Percentiles rank a stretch among this genome's conserved stretches.
These are phyloP conservation scores for Syngnathus acus DNA, from an alignment of 2,797 vertebrate genomes.

Conservation along the genomic window DNA sequence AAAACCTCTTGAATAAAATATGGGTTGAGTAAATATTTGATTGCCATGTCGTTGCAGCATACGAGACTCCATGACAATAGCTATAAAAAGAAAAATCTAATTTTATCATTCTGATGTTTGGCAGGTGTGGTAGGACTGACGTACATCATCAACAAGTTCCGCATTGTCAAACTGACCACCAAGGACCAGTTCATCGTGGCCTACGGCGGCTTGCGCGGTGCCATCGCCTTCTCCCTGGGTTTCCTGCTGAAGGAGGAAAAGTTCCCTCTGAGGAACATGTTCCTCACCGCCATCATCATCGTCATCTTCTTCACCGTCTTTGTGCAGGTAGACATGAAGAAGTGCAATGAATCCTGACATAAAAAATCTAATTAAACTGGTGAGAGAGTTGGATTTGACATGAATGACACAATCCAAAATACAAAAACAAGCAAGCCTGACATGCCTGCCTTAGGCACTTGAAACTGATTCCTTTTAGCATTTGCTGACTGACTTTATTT, in stretches of 20 bases:
- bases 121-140: constrained; percentile 89
- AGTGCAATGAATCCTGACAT: not conserved
- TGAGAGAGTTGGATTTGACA: not conserved
- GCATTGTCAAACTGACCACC: constrained; percentile 91
- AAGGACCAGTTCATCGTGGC: constrained; percentile 99
- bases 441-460: not conserved
- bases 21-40: too few relatives aligned
- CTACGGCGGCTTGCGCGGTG: constrained; percentile 92
- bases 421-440: not conserved
- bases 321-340: constrained; percentile 79
- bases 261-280: constrained; percentile 81
- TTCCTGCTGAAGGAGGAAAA: constrained; percentile 75
- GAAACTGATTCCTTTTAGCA: too few relatives aligned
- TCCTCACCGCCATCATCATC: constrained; percentile 96
- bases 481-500: not conserved
- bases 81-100: too few relatives aligned
- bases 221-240: constrained; percentile 93
- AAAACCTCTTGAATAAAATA: not conserved
- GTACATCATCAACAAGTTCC: constrained; percentile 94
- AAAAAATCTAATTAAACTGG: too few relatives aligned
- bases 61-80: too few relatives aligned
- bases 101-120: not conserved
- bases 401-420: not conserved
- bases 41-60: too few relatives aligned
- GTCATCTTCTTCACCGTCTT: constrained; percentile 98